Percentiles rank a stretch among this genome's conserved stretches.
Evolutionary conservation across 2,113 vertebrate species (phyloP).

Genomic region (Hiodon tergisus): DNA sequence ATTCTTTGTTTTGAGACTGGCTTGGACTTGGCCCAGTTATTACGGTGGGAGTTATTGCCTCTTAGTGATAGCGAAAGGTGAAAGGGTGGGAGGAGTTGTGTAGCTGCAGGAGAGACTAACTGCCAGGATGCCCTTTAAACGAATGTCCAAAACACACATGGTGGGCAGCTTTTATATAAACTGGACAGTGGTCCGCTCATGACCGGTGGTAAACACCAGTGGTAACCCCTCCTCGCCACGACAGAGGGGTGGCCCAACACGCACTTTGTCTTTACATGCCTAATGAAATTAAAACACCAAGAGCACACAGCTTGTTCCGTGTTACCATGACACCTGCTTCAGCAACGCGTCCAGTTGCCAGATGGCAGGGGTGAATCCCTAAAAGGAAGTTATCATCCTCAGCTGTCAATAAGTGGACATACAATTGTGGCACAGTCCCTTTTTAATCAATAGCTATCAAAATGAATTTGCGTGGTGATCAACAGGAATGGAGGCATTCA

Average conservation of each 20-base stretch:
- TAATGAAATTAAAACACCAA: conserved; percentile 8
- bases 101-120: too few species aligned
- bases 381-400: conserved; percentile 39
- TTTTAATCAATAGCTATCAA: too few species aligned
- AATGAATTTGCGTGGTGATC: too few species aligned
- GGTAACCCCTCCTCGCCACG: neutral
- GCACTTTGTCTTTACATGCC: neutral
- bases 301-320: neutral
- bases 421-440: too few species aligned
- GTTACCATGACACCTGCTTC: neutral
- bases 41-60: neutral
- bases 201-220: neutral
- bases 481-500: too few species aligned
- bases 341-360: neutral
- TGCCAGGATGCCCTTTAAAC: too few species aligned
- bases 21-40: neutral
- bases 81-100: too few species aligned
- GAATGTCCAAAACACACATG: neutral
- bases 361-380: conserved; percentile 3
- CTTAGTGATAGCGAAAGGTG: too few species aligned
- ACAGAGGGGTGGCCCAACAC: neutral
- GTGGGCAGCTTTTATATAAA: neutral
- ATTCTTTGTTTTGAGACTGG: neutral
- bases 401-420: conserved; percentile 23
- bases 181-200: neutral